Base-by-base conservation (phyloP, 2,113 vertebrate genomes). In the Anoura caudifer region DNA sequence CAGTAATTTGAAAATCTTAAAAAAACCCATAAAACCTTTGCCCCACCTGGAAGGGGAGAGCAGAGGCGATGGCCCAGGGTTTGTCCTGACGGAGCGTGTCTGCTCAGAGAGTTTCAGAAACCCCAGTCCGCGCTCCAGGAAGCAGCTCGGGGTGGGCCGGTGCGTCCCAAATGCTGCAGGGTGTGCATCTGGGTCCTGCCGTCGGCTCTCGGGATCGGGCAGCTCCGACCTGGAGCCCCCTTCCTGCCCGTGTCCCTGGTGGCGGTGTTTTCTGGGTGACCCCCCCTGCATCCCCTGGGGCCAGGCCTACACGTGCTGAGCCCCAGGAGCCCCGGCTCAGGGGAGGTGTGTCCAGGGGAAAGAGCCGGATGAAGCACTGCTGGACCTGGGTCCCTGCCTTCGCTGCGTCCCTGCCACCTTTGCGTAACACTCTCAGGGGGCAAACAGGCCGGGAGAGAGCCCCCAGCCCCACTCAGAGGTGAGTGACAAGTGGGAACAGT, bases 361-460 rank as follows among this genome's bases (percentile, higher is more conserved):
- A 24, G n/a, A 22, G 47, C 9, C 9, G 47, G 61, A 26, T 11
- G 59, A 4, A 61, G 28, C 28, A 2, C 13, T 11, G 28, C 61
- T 4, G 5, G 61, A 6, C 61, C 4, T 1, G 31, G 11, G 61
- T 31, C 26, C 13, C 0, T 12, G 28, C 61, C 28, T 63, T 4
- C 26, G 31, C 59, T 63, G 28, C 12, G 28, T 63, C 61, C 59
- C 59, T 26, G 24, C 28, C 61, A 63, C 28, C 26, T 26, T 31
- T 26, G 28, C 12, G 0, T 2, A 2, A 43, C 1, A 1, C 9
- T 17, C 56, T 28, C 1, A 41, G 17, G 4, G 10, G 2, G 24
- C n/a, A 5, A 43, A 7, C 2, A 28, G 38, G 43, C 59, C 33
- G 22, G 56, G 10, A 24, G 56, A 59, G 22, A 59, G 56, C 56